Evolutionary conservation across 2,797 vertebrate species (phyloP).

Genomic region (Cynopterus sphinx): DNA sequence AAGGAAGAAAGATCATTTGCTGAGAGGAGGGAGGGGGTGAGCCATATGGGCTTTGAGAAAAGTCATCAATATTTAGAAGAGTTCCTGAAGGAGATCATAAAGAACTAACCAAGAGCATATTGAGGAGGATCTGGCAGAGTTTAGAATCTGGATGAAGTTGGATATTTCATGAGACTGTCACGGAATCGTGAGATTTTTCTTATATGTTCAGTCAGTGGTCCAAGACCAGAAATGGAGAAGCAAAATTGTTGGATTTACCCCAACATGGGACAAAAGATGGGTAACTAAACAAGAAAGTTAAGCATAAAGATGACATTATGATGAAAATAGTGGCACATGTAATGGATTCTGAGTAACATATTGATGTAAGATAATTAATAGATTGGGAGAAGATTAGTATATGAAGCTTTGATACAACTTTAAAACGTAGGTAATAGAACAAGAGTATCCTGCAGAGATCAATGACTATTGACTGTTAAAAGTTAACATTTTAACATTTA

Average conservation of each 20-base stretch:
- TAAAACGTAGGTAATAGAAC: background rate
- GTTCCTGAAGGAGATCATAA: background rate
- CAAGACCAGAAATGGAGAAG: background rate
- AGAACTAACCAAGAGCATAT: background rate
- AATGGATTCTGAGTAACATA: background rate
- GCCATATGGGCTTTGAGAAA: background rate
- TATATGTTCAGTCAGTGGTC: background rate
- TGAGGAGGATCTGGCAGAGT: background rate
- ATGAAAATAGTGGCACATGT: background rate
- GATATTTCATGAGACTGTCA: background rate
- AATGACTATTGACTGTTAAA: background rate
- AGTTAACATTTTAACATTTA: background rate
- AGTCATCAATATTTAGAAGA: constrained; percentile 18
- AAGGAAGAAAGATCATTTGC: background rate
- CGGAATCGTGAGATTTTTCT: background rate
- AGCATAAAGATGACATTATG: background rate
- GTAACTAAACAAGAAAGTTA: background rate
- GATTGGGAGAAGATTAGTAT: background rate
- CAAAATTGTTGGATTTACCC: background rate
- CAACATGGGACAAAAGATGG: background rate
- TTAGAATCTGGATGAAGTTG: background rate
- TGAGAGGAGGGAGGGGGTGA: background rate
- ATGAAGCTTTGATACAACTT: background rate
- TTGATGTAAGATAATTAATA: background rate
- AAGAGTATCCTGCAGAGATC: background rate